Base-by-base conservation (phyloP, 2,888 invertebrate species). In the Pardosa pseudoannulata region DNA sequence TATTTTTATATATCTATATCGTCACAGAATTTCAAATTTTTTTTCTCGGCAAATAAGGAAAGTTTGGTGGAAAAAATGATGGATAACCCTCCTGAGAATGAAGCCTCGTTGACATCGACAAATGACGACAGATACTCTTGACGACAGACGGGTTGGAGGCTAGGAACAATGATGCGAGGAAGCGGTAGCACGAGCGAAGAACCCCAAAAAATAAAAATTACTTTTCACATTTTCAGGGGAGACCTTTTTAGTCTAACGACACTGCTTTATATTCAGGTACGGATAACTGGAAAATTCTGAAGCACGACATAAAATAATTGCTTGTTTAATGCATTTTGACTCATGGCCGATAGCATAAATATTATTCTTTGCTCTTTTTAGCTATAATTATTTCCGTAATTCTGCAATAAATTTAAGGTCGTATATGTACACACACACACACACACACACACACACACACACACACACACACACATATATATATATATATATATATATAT, bases 51-150 rank as follows among this genome's bases (percentile, higher is more conserved):
- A 16, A 46, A 46, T 46, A 46, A 16, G 46, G 65, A 72, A 72
- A 67, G 67, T 39, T 65, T 32, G n/a, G n/a, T n/a, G n/a, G 16
- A 67, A 72, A 79, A 85, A 78, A 78, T 85, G 83, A 85, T 85
- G 73, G 73, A 85, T 85, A 85, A 78, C 78, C 64, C 78, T 85
- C 78, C 19, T 85, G 83, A 72, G 83, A 36, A 46, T 73, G 83
- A 78, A 85, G 50, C 73, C 67, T 78, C 83, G 78, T 78, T 78
- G 78, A 85, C 83, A 78, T 36, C 83, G 78, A 85, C 83, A 85
- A 85, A 85, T 78, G 78, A 78, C 78, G 78, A 73, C 78, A 72
- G 78, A 78, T 73, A 85, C 78, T 85, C 67, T 72, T 56, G 83
- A 31, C 78, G 83, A 73, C 78, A 76, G 82, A 65, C 41, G 23